Percentiles rank a stretch among this genome's conserved stretches.
phyloP scores from a whole-genome alignment of 2,113 vertebrate species.

The Colistium nudipinnis region DNA sequence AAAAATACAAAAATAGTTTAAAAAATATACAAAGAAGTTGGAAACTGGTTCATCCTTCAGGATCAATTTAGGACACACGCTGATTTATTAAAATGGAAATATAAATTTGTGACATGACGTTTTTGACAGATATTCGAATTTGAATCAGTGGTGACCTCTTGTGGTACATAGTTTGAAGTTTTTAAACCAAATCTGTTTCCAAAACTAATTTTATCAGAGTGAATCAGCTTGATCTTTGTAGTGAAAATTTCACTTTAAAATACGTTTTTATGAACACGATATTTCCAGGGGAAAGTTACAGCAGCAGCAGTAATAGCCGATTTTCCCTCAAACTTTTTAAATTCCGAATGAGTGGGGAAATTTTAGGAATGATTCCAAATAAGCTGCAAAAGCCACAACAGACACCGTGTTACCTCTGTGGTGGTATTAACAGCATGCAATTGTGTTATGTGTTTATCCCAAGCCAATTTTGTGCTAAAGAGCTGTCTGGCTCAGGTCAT shows the following conservation, averaged over 20 bases:
- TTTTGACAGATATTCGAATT: not conserved
- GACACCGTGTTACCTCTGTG: slow-evolving; percentile 28
- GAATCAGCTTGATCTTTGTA: not conserved
- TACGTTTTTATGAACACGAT: not conserved
- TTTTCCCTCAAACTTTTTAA: not conserved
- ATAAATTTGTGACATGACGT: not conserved
- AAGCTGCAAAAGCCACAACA: slow-evolving; percentile 20
- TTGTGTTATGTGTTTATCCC: slow-evolving; percentile 37
- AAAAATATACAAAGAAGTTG: too few species aligned
- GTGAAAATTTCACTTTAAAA: too few species aligned
- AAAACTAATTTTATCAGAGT: not conserved
- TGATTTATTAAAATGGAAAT: not conserved
- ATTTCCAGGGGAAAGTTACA: not conserved
- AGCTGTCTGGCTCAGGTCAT: slow-evolving; percentile 41
- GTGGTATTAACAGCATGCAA: slow-evolving; percentile 54
- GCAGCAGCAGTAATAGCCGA: not conserved
- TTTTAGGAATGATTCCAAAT: not conserved
- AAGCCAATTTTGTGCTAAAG: slow-evolving; percentile 63
- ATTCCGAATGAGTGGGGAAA: not conserved
- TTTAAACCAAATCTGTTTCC: not conserved
- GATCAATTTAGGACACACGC: not conserved
- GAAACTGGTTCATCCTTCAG: not conserved
- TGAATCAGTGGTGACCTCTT: slow-evolving; percentile 40
- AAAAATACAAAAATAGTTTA: too few species aligned
- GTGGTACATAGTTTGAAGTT: slow-evolving; percentile 7